Base-by-base conservation (phyloP, 2,113 vertebrate genomes). In the Cynoglossus semilaevis region DNA sequence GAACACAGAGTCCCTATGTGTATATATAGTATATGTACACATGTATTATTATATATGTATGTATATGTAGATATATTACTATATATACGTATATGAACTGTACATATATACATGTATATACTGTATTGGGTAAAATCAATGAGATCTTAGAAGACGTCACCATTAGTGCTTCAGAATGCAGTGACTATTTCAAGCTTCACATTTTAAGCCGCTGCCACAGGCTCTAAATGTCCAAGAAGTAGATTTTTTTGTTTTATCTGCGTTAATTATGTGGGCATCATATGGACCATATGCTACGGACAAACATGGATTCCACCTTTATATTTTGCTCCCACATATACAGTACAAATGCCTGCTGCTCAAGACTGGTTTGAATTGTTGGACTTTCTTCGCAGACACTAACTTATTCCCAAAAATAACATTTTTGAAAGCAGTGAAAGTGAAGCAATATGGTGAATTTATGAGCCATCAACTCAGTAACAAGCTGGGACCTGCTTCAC, bases 1-100 rank as follows among this genome's bases (percentile, higher is more conserved):
- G 74, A 67, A 74, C 72, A 67, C 70, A 5, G 55, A 59, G 71
- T 47, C 57, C 56, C 19, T 55, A 63, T 67, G 43, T 55, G 63
- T 71, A 4, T 29, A 6, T 29, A 29, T 29, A n/a, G n/a, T n/a
- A 29, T 29, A 29, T 29, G 22, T 29, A 6, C 6, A 2, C 22
- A 29, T 29, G 6, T 6, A 29, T 29, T n/a, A n/a, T n/a, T n/a
- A n/a, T n/a, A n/a, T n/a, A n/a, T n/a, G n/a, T n/a, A n/a, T n/a
- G n/a, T n/a, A n/a, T n/a, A n/a, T n/a, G n/a, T n/a, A n/a, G n/a
- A n/a, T n/a, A n/a, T n/a, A n/a, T n/a, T n/a, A n/a, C n/a, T n/a
- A n/a, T n/a, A n/a, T n/a, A n/a, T n/a, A n/a, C n/a, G n/a, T n/a
- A n/a, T n/a, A n/a, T n/a, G n/a, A n/a, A n/a, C n/a, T n/a, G n/a